These are phyloP conservation scores for Orthosia incerta DNA, from an alignment of 2,888 invertebrate genomes.

Conservation along the genomic window DNA sequence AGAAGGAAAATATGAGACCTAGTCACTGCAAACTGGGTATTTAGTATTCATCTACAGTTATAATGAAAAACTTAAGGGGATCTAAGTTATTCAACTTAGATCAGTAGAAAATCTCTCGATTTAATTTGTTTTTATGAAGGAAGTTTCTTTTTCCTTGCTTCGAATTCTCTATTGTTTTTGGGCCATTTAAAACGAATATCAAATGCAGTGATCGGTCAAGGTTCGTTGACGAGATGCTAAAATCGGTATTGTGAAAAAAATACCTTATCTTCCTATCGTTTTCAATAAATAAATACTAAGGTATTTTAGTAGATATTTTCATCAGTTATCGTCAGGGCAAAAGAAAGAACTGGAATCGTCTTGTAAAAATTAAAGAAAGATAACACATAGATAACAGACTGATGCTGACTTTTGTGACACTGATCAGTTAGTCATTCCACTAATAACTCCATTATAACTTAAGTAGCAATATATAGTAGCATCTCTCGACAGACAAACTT, in stretches of 20 bases:
- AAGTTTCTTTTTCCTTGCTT: background rate
- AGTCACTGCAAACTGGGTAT: background rate
- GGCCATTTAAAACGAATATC: conserved; percentile 14
- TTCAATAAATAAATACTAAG: too few relatives aligned
- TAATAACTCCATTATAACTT: too few relatives aligned
- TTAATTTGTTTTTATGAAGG: background rate
- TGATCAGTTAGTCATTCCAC: too few relatives aligned
- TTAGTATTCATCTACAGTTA: too few relatives aligned
- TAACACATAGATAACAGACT: too few relatives aligned
- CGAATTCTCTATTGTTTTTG: background rate
- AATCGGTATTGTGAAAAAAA: background rate
- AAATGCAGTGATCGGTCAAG: background rate
- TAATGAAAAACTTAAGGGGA: background rate
- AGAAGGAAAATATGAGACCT: background rate
- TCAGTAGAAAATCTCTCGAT: background rate
- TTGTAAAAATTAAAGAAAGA: too few relatives aligned
- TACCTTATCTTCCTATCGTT: background rate
- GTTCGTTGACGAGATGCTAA: background rate
- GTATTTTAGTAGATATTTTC: too few relatives aligned
- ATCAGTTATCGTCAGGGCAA: too few relatives aligned
- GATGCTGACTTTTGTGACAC: too few relatives aligned
- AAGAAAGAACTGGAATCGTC: too few relatives aligned
- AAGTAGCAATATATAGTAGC: background rate
- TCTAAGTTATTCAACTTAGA: background rate
- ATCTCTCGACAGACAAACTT: conserved; percentile 1